Evolutionary conservation across 2,888 invertebrate species (phyloP).

Genomic region (Leucozona laternaria): DNA sequence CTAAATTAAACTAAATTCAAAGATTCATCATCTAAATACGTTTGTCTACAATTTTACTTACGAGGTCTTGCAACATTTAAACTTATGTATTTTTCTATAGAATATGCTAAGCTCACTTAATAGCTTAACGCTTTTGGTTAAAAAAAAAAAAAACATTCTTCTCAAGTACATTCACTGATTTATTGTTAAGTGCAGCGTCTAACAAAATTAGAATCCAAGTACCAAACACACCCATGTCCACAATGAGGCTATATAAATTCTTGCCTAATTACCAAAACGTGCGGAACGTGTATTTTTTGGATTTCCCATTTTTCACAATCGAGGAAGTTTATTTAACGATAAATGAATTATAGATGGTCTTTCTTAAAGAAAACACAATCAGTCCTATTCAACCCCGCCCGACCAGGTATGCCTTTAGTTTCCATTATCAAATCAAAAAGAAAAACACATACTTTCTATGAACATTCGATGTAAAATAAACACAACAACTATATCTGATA

Average conservation of each 20-base stretch:
- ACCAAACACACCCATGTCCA: not conserved
- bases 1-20: no score
- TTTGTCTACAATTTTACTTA: no score
- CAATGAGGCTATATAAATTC: not conserved
- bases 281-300: conserved; percentile 59
- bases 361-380: conserved; percentile 41
- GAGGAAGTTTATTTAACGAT: conserved; percentile 68
- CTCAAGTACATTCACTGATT: not conserved
- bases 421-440: conserved; percentile 3
- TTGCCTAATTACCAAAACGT: conserved; percentile 61
- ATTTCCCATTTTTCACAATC: conserved; percentile 24
- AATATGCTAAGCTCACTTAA: not conserved
- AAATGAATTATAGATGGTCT: conserved; percentile 39
- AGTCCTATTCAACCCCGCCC: not conserved
- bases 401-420: not conserved
- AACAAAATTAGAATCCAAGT: not conserved
- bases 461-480: conserved; percentile 48
- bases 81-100: not conserved
- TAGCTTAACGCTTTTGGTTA: not conserved
- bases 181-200: not conserved
- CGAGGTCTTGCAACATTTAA: no score
- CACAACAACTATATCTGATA: conserved; percentile 37
- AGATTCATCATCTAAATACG: no score
- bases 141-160: not conserved
- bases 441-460: conserved; percentile 20